Evolutionary conservation across 1,140 invertebrate species (phyloP), one percentile per base, ranked within the genome.

Genomic region (Drosophila guanche): DNA sequence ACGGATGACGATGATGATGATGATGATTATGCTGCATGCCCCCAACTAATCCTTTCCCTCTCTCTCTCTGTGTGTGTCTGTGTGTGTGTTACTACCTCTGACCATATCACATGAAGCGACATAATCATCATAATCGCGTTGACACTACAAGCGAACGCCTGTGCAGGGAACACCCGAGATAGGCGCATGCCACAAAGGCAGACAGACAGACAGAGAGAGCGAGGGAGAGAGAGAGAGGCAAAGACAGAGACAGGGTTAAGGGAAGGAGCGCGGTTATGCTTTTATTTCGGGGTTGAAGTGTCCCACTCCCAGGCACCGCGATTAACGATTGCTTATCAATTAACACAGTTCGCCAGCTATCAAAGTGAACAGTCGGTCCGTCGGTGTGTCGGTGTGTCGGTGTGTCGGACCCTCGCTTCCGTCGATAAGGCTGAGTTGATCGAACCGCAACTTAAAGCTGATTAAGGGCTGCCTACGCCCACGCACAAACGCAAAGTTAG

Each of bases 101-200:
- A 65, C 47, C 61, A 54, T 42, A 79, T 59, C 46, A 60, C 56
- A 25, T 66, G 79, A 77, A 76, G 76, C 78, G 60, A 66, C 65
- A 81, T 77, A 83, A 81, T 81, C 68, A 73, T 81, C 63, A 78
- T 84, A 78, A 84, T 84, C 71, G 75, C 79, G 60, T 83, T 84
- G 79, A 84, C 79, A 83, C 79, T 67, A 77, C 72, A 76, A 72
- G 53, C 56, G 76, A 71, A 71, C 76, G 76, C 76, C n/a, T 29
- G 25, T 45, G 50, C 46, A 57, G 43, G 33, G 10, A 12, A 12
- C 33, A 12, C 33, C 33, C 10, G 3, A 37, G 33, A 37, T 37
- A 37, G 8, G 7, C 29, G 7, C 33, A 37, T 10, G 10, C 33
- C 33, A 37, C 33, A 37, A 37, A 37, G 10, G 12, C 29, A 27